Base-by-base conservation (phyloP, 2,113 vertebrate species). In the Podiceps cristatus region DNA sequence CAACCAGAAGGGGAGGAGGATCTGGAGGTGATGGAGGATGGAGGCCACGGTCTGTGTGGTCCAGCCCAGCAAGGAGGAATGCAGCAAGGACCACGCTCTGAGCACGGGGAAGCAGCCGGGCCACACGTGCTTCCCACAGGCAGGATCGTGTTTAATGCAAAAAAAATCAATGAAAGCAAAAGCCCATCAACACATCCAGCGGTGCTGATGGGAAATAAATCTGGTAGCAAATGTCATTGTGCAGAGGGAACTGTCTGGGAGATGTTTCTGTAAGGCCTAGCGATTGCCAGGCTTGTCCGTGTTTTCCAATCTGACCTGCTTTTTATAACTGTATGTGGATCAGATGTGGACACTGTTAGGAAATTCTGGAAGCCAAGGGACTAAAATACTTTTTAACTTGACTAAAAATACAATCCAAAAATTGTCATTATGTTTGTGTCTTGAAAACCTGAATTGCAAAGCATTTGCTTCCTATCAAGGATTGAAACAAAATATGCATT, bases 61-160 rank as follows among this genome's bases (percentile, higher is more conserved):
- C 33, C 75, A 52, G 31, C 29, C 23, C 49, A 69, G 75, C 2
- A 7, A 67, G 35, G 23, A 79, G 5, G 13, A 14, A 14, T 50
- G 31, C 60, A 64, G 35, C 62, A 56, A 63, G 27, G 68, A 73
- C 29, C 0, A 0, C 33, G 50, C 9, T 49, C 74, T 44, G 69
- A 90, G 68, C 63, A 42, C 40, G 13, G 35, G 60, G 47, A 66
- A 37, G 20, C 44, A 78, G 28, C 52, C 52, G 35, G 86, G 71
- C 35, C 56, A 16, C 0, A 0, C 1, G 7, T 47, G 33, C 35
- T 78, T 73, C 79, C 11, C 42, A 25, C 25, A 35, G 75, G 53
- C 84, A 88, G 56, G 35, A 44, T 5, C 1, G 1, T 49, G 64
- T 93, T 88, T 67, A 83, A 89, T 55, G 72, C 59, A 0, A 42